Conservation (phyloP, 1,140 invertebrate species). For the Cardiocondyla obscurior region DNA sequence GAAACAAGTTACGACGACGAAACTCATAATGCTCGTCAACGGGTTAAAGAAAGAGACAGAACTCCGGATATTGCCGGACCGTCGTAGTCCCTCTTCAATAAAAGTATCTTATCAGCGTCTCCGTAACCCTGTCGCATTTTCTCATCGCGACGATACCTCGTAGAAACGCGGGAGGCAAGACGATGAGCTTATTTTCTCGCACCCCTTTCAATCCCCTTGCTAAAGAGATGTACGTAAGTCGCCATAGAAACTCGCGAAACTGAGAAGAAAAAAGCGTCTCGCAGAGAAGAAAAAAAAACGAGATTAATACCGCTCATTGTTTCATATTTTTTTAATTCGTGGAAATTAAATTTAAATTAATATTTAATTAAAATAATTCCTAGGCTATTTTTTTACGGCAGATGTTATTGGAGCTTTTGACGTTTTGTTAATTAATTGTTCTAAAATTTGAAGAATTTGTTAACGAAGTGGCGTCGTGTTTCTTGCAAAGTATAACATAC, state of each 20-base stretch:
- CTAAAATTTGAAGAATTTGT: background rate
- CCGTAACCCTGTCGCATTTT: background rate
- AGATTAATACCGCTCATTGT: background rate
- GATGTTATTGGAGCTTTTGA: too few species aligned
- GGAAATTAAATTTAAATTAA: background rate
- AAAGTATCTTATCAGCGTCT: conserved; percentile 23
- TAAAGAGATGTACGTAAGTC: background rate
- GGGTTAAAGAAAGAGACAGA: conserved; percentile 16
- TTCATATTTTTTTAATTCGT: background rate
- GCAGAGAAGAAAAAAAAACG: too few species aligned
- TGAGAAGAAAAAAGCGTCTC: too few species aligned
- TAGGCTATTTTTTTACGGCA: too few species aligned
- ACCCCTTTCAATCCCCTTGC: background rate
- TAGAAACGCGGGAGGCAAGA: background rate
- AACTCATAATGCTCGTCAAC: conserved; percentile 29
- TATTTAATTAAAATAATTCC: too few species aligned
- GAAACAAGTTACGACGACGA: background rate
- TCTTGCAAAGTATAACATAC: background rate
- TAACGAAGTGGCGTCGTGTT: background rate
- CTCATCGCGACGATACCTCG: conserved; percentile 1
- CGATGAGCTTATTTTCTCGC: background rate
- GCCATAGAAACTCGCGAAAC: background rate
- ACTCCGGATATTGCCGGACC: conserved; percentile 4
- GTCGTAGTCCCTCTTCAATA: conserved; percentile 9
- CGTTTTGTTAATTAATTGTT: too few species aligned